Conservation (phyloP, 2,113 vertebrate genomes). For the Oreotrochilus melanogaster region DNA sequence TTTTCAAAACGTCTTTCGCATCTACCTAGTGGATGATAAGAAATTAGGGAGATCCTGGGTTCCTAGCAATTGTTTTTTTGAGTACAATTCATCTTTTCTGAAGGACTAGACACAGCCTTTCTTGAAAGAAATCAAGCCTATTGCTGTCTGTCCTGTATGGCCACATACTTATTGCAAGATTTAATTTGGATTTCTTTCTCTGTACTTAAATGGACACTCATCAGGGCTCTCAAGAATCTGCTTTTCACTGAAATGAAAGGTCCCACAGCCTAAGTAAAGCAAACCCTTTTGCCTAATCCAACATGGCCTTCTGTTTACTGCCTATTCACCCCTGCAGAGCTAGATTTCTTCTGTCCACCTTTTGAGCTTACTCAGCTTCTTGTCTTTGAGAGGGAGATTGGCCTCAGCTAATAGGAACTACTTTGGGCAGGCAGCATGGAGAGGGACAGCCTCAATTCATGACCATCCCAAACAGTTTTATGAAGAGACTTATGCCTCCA, state of each 20-base stretch:
- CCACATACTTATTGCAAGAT: neutral
- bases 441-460: fast-evolving
- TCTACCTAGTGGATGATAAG: neutral
- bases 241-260: neutral
- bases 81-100: neutral
- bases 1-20: neutral
- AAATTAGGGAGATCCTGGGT: neutral
- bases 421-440: neutral
- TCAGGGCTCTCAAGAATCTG: neutral
- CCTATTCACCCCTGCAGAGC: fast-evolving
- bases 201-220: neutral
- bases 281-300: neutral
- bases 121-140: neutral
- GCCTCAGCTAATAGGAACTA: neutral
- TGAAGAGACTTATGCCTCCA: neutral
- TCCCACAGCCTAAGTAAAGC: neutral
- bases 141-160: neutral
- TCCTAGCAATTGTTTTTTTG: neutral
- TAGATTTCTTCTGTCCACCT: neutral
- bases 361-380: neutral
- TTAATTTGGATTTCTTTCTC: neutral
- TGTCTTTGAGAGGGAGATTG: neutral
- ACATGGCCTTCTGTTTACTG: neutral
- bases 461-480: neutral
- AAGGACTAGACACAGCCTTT: neutral